Base-by-base conservation (phyloP, 2,797 vertebrate species). In the Euphonia xanthogaster region DNA sequence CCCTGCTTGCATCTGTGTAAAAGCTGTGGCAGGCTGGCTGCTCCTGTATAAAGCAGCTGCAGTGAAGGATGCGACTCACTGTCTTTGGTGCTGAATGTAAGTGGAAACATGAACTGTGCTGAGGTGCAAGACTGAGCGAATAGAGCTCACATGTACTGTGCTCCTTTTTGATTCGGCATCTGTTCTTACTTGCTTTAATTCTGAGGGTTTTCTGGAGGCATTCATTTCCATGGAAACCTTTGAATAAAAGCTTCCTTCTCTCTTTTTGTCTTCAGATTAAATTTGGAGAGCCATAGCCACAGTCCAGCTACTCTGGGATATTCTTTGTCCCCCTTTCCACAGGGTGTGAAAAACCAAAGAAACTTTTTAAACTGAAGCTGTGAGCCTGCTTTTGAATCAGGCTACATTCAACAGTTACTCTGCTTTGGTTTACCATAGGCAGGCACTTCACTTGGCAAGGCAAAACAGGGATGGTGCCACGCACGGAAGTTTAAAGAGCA, bases 151-250 rank as follows among this genome's bases (percentile, higher is more conserved):
- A 93, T 94, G 87, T 84, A 73, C 94, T 75, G 47, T n/a, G 31
- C 48, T 94, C 51, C 47, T 84, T 94, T 96, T 78, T 47, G 35
- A 88, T 94, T 91, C 55, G 3, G 89, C 95, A 90, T 96, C 91
- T 95, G 94, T 71, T 95, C 93, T 88, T 86, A 73, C 76, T 95
- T 65, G 66, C 82, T 86, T 94, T 77, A 83, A 96, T 84, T 95
- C 95, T 78, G 83, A 93, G 90, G 76, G 93, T 77, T 82, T 94
- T 95, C 74, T 94, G 67, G 87, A 94, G 82, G 88, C 90, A 88
- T 96, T 94, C 79, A 95, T 97, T 96, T 86, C 96, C 94, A 95
- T 97, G 96, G 95, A 95, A 97, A 96, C 94, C 88, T 88, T 88
- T 94, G 82, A 94, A 94, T 95, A 86, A 83, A 84, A 78, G 79